Base-by-base conservation (phyloP, 2,888 invertebrate species). In the Spilosoma lubricipeda region DNA sequence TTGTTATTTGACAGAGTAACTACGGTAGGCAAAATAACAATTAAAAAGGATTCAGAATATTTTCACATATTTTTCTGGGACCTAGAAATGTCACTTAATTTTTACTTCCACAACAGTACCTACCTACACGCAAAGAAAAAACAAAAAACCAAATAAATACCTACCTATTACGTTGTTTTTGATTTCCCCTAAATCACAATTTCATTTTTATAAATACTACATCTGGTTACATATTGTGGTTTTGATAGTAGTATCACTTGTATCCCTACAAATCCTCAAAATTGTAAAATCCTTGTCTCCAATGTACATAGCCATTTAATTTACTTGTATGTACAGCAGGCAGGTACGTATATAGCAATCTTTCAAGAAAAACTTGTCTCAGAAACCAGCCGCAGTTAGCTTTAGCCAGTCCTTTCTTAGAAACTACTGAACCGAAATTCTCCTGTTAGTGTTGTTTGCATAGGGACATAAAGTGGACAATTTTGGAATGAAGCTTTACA, bases 361-460 rank as follows among this genome's bases (percentile, higher is more conserved):
- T 74, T 71, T 71, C 45, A 64, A 72, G 77, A 81, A 82, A 52
- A 87, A 84, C 80, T 79, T 64, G 68, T 75, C 73, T 75, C 77
- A 77, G 83, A 82, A 83, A 78, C 80, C 73, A 36, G 82, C 86
- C 83, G 79, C 77, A 78, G 80, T 83, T 86, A 78, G 81, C 87
- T 87, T 86, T 87, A 82, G 86, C 84, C 84, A 75, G 89, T 86
- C 91, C 92, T 86, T 94, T 95, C 94, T 85, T 67, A 88, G 94
- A 95, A 94, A 93, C 94, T 94, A 94, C 94, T 90, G 93, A 90
- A 92, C 91, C 87, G 80, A 92, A 89, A 90, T 89, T 90, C 89
- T 86, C 83, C 87, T 83, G 83, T 88, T 86, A 77, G 76, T 79
- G 80, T 80, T 92, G 89, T 92, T 92, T 90, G 83, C 86, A 82